These are phyloP conservation scores for Gastrophryne carolinensis DNA, from an alignment of 2,797 vertebrate genomes.

Conservation along the genomic window DNA sequence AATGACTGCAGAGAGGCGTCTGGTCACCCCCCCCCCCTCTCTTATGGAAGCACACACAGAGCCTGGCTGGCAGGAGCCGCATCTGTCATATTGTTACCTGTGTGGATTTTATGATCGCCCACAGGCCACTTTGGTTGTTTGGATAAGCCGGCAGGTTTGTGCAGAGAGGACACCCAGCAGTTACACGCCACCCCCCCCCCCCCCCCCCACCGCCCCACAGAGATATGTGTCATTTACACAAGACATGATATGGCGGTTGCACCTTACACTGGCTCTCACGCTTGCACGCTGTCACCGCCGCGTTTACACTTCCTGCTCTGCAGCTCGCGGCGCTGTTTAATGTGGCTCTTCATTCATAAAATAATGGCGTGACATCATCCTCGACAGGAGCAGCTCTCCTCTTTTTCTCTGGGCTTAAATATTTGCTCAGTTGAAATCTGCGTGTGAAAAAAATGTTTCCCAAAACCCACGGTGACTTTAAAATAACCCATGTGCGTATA, in stretches of 20 bases:
- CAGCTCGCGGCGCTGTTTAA: too few relatives aligned
- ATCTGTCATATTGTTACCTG: neutral
- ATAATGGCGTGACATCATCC: too few relatives aligned
- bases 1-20: neutral
- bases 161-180: neutral
- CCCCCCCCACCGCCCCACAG: neutral
- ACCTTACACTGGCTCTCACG: neutral
- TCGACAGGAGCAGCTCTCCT: too few relatives aligned
- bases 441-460: too few relatives aligned
- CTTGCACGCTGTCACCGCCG: neutral
- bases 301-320: too few relatives aligned
- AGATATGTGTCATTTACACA: slow-evolving; percentile 21
- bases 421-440: too few relatives aligned
- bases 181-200: neutral
- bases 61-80: neutral
- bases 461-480: too few relatives aligned
- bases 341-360: too few relatives aligned
- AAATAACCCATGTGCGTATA: too few relatives aligned
- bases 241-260: neutral
- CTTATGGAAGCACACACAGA: neutral
- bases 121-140: neutral
- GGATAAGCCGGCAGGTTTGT: neutral
- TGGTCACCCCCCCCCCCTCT: neutral
- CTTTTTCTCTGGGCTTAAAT: too few relatives aligned
- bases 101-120: neutral